phyloP scores from a whole-genome alignment of 2,113 vertebrate genomes.

The Pyrgilauda ruficollis region DNA sequence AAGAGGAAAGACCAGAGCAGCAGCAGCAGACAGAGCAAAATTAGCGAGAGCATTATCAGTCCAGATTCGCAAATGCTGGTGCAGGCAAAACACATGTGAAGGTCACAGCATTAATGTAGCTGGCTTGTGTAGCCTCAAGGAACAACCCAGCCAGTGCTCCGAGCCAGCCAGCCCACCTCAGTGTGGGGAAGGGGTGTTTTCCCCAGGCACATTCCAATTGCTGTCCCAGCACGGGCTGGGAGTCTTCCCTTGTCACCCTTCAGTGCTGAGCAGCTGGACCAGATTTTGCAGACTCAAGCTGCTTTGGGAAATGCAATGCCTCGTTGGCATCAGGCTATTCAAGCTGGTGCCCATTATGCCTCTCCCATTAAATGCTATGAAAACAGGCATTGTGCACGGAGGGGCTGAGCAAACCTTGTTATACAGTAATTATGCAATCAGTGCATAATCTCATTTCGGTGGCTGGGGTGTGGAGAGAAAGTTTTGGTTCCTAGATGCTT shows the following conservation, averaged over 20 bases:
- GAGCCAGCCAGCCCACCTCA: neutral
- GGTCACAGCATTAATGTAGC: neutral
- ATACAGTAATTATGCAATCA: conserved; percentile 69
- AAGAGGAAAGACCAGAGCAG: neutral
- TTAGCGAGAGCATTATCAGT: neutral
- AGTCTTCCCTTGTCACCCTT: neutral
- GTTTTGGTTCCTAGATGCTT: conserved; percentile 38
- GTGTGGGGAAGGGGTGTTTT: neutral
- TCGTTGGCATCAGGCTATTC: conserved; percentile 54
- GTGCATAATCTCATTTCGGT: conserved; percentile 62
- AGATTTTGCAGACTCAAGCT: conserved; percentile 59
- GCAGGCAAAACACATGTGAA: neutral
- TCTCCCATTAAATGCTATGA: conserved; percentile 63
- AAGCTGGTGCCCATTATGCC: conserved; percentile 73
- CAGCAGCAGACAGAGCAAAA: neutral
- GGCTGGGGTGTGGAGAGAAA: conserved; percentile 40
- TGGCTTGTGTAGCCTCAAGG: neutral
- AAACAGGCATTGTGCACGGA: conserved; percentile 62
- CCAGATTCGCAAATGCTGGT: neutral
- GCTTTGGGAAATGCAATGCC: conserved; percentile 52
- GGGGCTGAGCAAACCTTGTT: conserved; percentile 69
- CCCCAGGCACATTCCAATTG: neutral
- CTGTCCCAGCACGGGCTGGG: neutral
- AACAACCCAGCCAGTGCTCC: neutral
- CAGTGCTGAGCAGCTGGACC: conserved; percentile 61